Conservation (phyloP, 2,113 vertebrate genomes). For the Gasterosteus aculeatus region DNA sequence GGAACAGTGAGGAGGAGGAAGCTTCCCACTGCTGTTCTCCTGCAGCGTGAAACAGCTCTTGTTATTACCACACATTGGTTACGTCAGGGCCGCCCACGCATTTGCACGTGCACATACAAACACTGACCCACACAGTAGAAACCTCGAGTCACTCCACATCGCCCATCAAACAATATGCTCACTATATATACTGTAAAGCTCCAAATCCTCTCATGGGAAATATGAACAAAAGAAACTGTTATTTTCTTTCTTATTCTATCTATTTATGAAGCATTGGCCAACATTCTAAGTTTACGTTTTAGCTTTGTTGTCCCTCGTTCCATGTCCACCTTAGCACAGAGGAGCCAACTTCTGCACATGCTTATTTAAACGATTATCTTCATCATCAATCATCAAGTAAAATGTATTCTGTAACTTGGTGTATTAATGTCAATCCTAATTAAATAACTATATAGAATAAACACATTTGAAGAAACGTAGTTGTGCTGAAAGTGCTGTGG, state of each 20-base stretch:
- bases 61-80: conserved; percentile 34
- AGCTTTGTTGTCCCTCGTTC: neutral
- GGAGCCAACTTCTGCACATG: neutral
- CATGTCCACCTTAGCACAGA: neutral
- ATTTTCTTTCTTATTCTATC: neutral
- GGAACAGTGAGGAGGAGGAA: conserved; percentile 34
- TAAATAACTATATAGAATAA: neutral
- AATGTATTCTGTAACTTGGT: neutral
- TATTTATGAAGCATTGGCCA: neutral
- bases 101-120: neutral
- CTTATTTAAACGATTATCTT: neutral
- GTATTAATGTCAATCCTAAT: neutral
- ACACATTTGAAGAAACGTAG: too few species aligned
- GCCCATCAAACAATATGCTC: neutral
- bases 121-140: neutral
- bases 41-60: conserved; percentile 39
- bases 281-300: neutral
- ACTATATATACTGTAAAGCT: neutral
- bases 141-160: neutral
- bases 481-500: neutral
- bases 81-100: conserved; percentile 18
- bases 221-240: neutral
- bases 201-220: neutral
- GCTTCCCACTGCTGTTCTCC: conserved; percentile 23
- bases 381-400: neutral